Conservation (phyloP, 2,888 invertebrate species). For the Perizoma flavofasciatum region DNA sequence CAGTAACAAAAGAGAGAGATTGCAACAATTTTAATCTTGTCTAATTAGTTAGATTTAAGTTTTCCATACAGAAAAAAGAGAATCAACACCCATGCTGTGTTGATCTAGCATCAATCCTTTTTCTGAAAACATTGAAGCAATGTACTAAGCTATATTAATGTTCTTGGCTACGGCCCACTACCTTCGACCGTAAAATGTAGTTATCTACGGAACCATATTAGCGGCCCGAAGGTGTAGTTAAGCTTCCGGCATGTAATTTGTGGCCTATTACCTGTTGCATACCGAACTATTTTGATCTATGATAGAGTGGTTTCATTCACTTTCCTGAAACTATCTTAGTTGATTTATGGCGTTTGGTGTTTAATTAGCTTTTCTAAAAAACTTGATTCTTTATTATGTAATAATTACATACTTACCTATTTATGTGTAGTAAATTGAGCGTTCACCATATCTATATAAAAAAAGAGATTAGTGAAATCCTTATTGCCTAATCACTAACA, state of each 20-base stretch:
- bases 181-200: slow-evolving; percentile 7
- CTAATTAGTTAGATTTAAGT: too few species aligned
- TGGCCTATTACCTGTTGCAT: slow-evolving; percentile 36
- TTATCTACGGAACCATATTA: slow-evolving; percentile 13
- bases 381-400: background rate
- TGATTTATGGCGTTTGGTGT: background rate
- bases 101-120: too few species aligned
- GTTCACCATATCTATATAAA: too few species aligned
- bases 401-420: too few species aligned
- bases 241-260: slow-evolving; percentile 44
- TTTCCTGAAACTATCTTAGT: background rate
- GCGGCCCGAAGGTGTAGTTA: slow-evolving; percentile 37
- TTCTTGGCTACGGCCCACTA: background rate
- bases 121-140: too few species aligned
- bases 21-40: too few species aligned
- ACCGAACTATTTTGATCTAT: slow-evolving; percentile 27
- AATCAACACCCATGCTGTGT: too few species aligned
- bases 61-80: too few species aligned
- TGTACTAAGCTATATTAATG: background rate
- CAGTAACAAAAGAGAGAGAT: too few species aligned
- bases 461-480: too few species aligned
- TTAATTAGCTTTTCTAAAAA: background rate
- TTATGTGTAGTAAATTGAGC: too few species aligned
- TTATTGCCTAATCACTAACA: too few species aligned
- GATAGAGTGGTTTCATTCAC: slow-evolving; percentile 25